Evolutionary conservation across 1,140 invertebrate genomes (phyloP).

Genomic region (Zaprionus camerounensis): DNA sequence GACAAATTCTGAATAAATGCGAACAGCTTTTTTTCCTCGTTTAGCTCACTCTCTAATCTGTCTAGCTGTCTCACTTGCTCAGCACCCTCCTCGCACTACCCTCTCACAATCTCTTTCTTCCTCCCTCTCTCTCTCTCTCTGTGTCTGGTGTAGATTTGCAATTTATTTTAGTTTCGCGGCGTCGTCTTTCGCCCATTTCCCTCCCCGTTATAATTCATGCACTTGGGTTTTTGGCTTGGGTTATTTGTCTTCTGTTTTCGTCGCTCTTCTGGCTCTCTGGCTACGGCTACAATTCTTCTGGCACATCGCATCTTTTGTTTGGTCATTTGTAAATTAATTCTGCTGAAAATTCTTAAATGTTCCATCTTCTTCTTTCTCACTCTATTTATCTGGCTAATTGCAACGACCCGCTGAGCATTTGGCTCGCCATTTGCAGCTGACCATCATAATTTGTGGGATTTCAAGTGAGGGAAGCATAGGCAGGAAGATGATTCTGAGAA

Average conservation of each 20-base stretch:
- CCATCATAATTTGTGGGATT: constrained; percentile 35
- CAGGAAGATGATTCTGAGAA: not conserved
- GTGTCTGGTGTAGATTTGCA: constrained; percentile 40
- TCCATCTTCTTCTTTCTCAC: constrained; percentile 17
- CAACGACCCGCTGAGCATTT: constrained; percentile 50
- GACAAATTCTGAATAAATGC: constrained; percentile 70
- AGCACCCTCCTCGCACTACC: not conserved
- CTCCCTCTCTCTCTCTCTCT: constrained; percentile 7
- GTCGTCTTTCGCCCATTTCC: constrained; percentile 30
- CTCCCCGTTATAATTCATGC: constrained; percentile 43
- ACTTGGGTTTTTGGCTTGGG: constrained; percentile 36
- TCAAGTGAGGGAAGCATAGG: not conserved
- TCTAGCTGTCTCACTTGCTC: constrained; percentile 23
- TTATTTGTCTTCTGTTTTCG: constrained; percentile 38
- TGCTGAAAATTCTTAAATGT: constrained; percentile 56
- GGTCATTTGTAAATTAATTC: constrained; percentile 63
- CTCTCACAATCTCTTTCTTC: not conserved
- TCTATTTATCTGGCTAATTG: constrained; percentile 53
- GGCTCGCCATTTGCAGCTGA: constrained; percentile 50
- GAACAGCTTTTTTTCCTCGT: constrained; percentile 61
- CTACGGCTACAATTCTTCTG: constrained; percentile 14
- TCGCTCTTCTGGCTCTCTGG: not conserved
- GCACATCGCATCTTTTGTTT: constrained; percentile 54
- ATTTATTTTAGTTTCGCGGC: constrained; percentile 67
- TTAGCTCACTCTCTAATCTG: constrained; percentile 35